These are phyloP conservation scores for Parazoanthus darwini DNA, from an alignment of 92 coral and sea anemone species.

Conservation along the genomic window DNA sequence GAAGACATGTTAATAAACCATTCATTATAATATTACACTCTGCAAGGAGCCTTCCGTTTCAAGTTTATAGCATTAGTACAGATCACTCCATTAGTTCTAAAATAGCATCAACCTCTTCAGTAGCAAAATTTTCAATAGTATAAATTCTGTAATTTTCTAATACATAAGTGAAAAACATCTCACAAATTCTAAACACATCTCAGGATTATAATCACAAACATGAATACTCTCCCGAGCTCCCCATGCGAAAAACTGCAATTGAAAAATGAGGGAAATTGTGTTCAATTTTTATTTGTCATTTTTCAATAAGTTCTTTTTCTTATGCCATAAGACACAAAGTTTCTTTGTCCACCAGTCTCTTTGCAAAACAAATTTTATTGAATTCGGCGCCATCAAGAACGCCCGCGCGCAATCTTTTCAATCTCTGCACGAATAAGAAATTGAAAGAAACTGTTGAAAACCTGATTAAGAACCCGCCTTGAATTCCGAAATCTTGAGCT, in stretches of 20 bases:
- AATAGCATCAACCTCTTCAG: too few species aligned
- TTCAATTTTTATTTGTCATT: neutral
- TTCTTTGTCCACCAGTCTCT: neutral
- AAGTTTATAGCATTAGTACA: too few species aligned
- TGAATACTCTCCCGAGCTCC: neutral
- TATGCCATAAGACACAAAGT: too few species aligned
- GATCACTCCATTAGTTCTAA: too few species aligned
- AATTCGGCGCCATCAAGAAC: neutral
- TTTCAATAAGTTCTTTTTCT: too few species aligned
- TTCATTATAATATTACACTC: too few species aligned
- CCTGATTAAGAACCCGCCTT: neutral
- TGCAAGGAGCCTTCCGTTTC: neutral
- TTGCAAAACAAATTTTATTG: too few species aligned
- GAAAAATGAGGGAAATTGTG: neutral
- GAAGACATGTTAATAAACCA: neutral
- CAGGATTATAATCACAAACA: too few species aligned
- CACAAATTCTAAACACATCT: neutral
- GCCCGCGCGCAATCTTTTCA: neutral
- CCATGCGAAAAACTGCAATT: neutral
- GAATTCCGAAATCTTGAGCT: conserved; percentile 5
- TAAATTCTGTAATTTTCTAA: too few species aligned
- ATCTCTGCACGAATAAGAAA: conserved; percentile 13
- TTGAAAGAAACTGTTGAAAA: conserved; percentile 15
- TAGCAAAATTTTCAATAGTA: too few species aligned
- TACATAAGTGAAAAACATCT: neutral